Percentiles rank a stretch among this genome's conserved stretches.
These are phyloP conservation scores for Drosophila quadrilineata DNA, from an alignment of 1,140 invertebrate genomes.

Conservation along the genomic window DNA sequence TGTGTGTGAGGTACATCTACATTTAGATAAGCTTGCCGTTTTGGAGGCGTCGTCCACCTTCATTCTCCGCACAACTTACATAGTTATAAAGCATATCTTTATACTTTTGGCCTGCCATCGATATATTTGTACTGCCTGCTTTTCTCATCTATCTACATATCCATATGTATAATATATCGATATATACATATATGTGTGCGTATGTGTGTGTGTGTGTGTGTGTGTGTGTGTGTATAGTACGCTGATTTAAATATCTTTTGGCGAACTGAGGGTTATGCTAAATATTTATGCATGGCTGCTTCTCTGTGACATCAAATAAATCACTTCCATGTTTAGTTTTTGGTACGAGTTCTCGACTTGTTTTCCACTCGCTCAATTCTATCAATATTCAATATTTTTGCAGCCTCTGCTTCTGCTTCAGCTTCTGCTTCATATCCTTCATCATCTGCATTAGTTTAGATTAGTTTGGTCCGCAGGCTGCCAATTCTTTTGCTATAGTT, in stretches of 20 bases:
- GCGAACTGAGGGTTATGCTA: conserved; percentile 69
- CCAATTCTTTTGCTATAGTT: too few relatives aligned
- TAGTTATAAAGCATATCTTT: conserved; percentile 74
- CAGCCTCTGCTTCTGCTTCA: conserved; percentile 12
- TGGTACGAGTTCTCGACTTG: conserved; percentile 39
- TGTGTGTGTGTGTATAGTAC: conserved; percentile 9
- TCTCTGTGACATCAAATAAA: conserved; percentile 79
- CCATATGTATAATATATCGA: too few relatives aligned
- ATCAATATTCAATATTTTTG: background rate
- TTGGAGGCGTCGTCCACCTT: conserved; percentile 24
- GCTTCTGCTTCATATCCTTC: conserved; percentile 22
- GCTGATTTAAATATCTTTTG: conserved; percentile 65
- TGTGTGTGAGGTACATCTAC: conserved; percentile 26
- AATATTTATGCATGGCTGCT: conserved; percentile 78
- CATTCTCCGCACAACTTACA: conserved; percentile 43
- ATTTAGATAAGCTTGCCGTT: conserved; percentile 24
- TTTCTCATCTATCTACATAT: conserved; percentile 11
- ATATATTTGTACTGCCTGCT: conserved; percentile 42
- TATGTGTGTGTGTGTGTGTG: conserved; percentile 4
- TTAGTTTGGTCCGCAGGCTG: too few relatives aligned
- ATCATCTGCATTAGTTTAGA: background rate
- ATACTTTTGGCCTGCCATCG: conserved; percentile 41
- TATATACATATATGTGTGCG: too few relatives aligned
- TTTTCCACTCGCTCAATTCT: conserved; percentile 23
- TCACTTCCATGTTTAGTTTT: conserved; percentile 70